A percentile compares a stretch with the other conserved stretches of the same genome.
Evolutionary conservation across 2,888 invertebrate genomes (phyloP).

Genomic region (Myathropa florea): DNA sequence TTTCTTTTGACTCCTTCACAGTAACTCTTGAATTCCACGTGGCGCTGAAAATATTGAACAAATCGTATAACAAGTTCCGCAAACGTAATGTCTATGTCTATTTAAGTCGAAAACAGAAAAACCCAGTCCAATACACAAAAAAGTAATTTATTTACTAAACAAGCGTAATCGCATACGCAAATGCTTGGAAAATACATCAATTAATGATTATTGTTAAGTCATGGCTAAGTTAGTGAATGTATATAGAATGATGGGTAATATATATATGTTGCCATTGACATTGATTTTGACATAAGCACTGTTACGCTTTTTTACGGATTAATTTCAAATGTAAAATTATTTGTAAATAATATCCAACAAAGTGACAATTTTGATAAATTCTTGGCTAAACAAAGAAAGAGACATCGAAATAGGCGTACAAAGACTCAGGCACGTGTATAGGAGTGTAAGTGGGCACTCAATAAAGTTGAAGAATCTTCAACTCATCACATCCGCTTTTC

Average conservation of each 20-base stretch:
- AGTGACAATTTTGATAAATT: too few species aligned
- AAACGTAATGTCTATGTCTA: background rate
- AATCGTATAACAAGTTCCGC: background rate
- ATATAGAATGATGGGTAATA: too few species aligned
- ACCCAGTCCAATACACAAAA: too few species aligned
- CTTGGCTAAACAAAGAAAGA: too few species aligned
- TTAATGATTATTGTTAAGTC: background rate
- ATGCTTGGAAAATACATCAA: background rate
- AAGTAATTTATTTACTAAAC: background rate
- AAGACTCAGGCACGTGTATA: background rate
- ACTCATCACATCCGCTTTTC: conserved; percentile 1
- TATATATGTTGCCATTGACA: background rate
- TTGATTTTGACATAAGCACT: background rate
- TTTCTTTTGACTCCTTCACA: too few species aligned
- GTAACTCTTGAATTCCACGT: background rate
- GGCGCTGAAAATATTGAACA: too few species aligned
- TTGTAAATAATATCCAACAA: too few species aligned
- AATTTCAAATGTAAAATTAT: too few species aligned
- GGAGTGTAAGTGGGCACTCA: background rate
- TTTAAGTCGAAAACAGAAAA: background rate
- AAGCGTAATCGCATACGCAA: background rate
- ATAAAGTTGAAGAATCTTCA: background rate
- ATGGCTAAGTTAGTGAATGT: background rate
- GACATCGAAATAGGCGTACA: background rate
- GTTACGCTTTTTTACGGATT: too few species aligned